Base-by-base conservation (phyloP, 2,888 invertebrate species). In the Autographa gamma region DNA sequence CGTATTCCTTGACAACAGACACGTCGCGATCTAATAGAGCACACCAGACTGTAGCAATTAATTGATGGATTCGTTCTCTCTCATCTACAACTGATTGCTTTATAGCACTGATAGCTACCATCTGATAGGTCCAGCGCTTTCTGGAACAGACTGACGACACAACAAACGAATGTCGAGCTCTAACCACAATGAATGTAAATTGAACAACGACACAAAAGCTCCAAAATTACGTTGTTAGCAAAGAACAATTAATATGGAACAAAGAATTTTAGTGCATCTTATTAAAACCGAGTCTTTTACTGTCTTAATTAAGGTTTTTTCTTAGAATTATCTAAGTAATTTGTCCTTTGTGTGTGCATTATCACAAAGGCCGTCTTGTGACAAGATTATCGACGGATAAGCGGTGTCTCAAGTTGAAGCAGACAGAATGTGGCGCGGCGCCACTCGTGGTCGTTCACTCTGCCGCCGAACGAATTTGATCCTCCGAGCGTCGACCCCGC, bases 401-500 rank as follows among this genome's bases (percentile, higher is more conserved):
- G 69, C 9, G 59, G 54, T 31, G 69, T 66, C 70, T 77, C 77
- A 73, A 77, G 82, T 77, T 81, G 76, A 77, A 68, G 66, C 71
- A 73, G 79, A 65, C 70, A 54, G 59, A 25, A 61, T 43, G 61
- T 61, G 71, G 66, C 63, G 25, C n/a, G 43, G 61, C 32, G 56
- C 60, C 43, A 68, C 61, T 59, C 43, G 66, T 75, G 79, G 71
- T 68, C 83, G 71, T 79, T 85, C 79, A 80, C 83, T 74, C 70
- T 69, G 60, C 54, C 61, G 64, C 76, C 65, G 75, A 67, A 64
- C 67, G 58, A 72, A 73, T 59, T 66, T 69, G 71, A 71, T 69
- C 69, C 48, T 58, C 63, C 71, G 84, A 77, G 70, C 85, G 73
- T 77, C 77, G 85, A 85, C 85, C 85, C 81, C 82, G 61, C 56